These are phyloP conservation scores for Carduelis carduelis DNA, from an alignment of 2,797 vertebrate genomes.

Conservation along the genomic window DNA sequence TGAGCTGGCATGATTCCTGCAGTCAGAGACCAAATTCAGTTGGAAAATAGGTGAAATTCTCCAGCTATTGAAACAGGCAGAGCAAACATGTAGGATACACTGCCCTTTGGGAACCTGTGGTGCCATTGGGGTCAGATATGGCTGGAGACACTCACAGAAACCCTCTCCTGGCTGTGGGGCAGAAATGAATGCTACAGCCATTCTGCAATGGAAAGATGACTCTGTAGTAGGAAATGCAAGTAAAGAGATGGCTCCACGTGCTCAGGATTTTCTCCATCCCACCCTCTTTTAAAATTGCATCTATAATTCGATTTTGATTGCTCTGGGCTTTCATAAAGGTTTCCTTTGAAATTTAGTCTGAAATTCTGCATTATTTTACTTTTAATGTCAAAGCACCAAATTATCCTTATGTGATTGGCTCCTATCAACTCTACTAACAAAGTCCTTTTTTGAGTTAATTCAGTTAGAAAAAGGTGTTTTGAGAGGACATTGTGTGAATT, in stretches of 20 bases:
- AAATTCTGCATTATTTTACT: not conserved
- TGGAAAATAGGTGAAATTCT: not conserved
- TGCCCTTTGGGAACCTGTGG: not conserved
- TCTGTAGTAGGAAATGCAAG: not conserved
- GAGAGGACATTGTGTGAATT: not conserved
- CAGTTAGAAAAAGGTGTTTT: not conserved
- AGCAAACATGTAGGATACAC: not conserved
- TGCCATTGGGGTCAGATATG: fast-evolving
- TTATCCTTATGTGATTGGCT: not conserved
- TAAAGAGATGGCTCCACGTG: not conserved
- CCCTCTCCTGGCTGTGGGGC: not conserved
- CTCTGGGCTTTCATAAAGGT: not conserved
- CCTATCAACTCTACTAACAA: not conserved
- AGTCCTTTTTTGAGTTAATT: not conserved
- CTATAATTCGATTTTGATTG: not conserved
- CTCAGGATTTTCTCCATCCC: not conserved
- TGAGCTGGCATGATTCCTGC: not conserved
- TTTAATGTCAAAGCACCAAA: not conserved
- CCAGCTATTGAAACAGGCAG: not conserved
- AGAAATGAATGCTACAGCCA: not conserved
- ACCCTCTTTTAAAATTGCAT: not conserved
- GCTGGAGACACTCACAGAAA: not conserved
- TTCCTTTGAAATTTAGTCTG: not conserved
- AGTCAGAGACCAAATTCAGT: not conserved
- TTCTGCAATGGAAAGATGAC: not conserved